Evolutionary conservation across 2,888 invertebrate genomes (phyloP).

Genomic region (Tachina fera): DNA sequence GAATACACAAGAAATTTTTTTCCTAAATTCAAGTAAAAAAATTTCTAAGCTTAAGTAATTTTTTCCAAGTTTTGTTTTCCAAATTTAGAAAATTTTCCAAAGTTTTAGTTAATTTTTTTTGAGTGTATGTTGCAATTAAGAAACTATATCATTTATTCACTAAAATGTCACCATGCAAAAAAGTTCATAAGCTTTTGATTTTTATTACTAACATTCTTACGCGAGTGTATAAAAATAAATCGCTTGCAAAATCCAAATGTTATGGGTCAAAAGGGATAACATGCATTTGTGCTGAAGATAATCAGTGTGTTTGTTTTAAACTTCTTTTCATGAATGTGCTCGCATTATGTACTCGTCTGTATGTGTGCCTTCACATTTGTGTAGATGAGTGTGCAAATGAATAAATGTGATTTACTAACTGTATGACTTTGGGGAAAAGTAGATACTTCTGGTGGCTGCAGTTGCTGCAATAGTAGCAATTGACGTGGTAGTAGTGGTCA

Average conservation of each 20-base stretch:
- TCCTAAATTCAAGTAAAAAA: too few relatives aligned
- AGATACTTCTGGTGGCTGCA: constrained; percentile 11
- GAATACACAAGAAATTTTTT: too few relatives aligned
- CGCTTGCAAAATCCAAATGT: constrained; percentile 28
- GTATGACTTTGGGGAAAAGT: constrained; percentile 25
- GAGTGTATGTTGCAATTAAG: too few relatives aligned
- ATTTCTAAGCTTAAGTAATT: too few relatives aligned
- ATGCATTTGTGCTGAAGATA: constrained; percentile 26
- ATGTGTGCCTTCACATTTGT: not conserved
- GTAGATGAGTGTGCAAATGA: not conserved
- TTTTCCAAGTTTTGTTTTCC: too few relatives aligned
- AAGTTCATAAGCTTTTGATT: too few relatives aligned
- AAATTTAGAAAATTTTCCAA: too few relatives aligned
- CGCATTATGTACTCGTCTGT: not conserved
- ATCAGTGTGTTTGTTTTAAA: constrained; percentile 28
- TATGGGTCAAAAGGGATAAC: constrained; percentile 38
- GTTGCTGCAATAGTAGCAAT: not conserved
- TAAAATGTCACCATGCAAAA: too few relatives aligned
- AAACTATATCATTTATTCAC: too few relatives aligned
- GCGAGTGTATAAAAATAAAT: constrained; percentile 55
- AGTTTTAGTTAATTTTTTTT: too few relatives aligned
- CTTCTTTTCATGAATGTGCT: constrained; percentile 9
- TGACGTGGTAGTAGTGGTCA: constrained; percentile 18
- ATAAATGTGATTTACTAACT: constrained; percentile 53
- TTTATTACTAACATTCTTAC: not conserved